A percentile compares a stretch with the other conserved stretches of the same genome.
Conservation (phyloP, 2,113 vertebrate genomes). For the Nerophis lumbriciformis region DNA sequence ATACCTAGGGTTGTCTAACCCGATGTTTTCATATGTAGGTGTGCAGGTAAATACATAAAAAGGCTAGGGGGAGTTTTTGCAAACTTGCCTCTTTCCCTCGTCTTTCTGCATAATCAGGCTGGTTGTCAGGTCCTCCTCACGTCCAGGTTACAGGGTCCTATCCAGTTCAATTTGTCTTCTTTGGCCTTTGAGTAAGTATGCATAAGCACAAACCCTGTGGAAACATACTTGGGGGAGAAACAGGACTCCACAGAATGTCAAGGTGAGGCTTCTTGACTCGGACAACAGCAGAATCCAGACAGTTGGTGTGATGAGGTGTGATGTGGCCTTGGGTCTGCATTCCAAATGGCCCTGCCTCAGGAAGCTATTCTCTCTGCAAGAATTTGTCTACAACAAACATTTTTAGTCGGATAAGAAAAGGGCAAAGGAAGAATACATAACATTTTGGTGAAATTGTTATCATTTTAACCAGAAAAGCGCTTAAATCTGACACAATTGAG, state of each 20-base stretch:
- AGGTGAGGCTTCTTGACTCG: constrained; percentile 30
- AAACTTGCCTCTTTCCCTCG: constrained; percentile 9
- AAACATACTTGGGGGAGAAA: background rate
- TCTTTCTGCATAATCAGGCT: constrained; percentile 25
- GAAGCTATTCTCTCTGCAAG: background rate
- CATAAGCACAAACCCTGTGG: constrained; percentile 3
- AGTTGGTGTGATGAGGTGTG: constrained; percentile 48
- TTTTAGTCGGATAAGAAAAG: too few species aligned
- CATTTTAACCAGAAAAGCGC: too few species aligned
- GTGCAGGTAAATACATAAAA: constrained; percentile 28
- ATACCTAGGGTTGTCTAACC: background rate
- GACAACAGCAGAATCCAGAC: constrained; percentile 52
- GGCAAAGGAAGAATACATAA: too few species aligned
- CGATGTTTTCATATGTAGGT: background rate
- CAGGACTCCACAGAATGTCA: constrained; percentile 17
- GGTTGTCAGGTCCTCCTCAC: constrained; percentile 27
- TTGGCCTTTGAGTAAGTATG: constrained; percentile 47
- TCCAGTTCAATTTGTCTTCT: constrained; percentile 49
- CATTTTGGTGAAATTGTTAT: too few species aligned
- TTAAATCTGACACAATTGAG: too few species aligned
- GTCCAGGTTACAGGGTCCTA: constrained; percentile 33
- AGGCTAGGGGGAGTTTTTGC: constrained; percentile 4
- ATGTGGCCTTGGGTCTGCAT: constrained; percentile 31
- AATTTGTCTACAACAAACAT: too few species aligned
- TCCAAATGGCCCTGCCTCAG: constrained; percentile 7